phyloP scores from a whole-genome alignment of 2,888 invertebrate species.

The Amiota minor region DNA sequence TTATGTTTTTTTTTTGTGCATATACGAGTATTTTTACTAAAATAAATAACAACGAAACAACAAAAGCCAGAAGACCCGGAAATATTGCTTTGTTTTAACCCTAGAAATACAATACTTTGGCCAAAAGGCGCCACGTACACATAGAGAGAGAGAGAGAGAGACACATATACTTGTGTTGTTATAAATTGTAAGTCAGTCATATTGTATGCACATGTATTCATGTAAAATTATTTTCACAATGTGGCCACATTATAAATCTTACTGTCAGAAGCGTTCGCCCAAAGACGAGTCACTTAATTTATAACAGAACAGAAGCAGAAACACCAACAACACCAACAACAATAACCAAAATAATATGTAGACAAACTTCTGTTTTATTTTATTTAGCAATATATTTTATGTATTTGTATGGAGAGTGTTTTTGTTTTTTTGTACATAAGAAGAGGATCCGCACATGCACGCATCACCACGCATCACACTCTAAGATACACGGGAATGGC shows the following conservation, averaged over 20 bases:
- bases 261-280: conserved; percentile 57
- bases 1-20: no score
- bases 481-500: background rate
- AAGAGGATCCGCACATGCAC: conserved; percentile 22
- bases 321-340: background rate
- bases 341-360: background rate
- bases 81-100: conserved; percentile 49
- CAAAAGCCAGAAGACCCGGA: background rate
- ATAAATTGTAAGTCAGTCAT: background rate
- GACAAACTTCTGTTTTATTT: conserved; percentile 10
- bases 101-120: conserved; percentile 43
- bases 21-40: background rate
- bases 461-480: conserved; percentile 3
- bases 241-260: conserved; percentile 62
- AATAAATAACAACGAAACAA: background rate
- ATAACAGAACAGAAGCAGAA: background rate
- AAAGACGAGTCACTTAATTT: conserved; percentile 57
- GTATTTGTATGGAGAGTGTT: conserved; percentile 29
- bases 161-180: conserved; percentile 10
- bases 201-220: conserved; percentile 2
- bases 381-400: no score
- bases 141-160: conserved; percentile 35
- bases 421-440: conserved; percentile 26
- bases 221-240: conserved; percentile 35
- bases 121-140: conserved; percentile 57